Evolutionary conservation across 2,797 vertebrate genomes (phyloP), one percentile per base, ranked within the genome.

Genomic region (Sebastolobus altivelis): DNA sequence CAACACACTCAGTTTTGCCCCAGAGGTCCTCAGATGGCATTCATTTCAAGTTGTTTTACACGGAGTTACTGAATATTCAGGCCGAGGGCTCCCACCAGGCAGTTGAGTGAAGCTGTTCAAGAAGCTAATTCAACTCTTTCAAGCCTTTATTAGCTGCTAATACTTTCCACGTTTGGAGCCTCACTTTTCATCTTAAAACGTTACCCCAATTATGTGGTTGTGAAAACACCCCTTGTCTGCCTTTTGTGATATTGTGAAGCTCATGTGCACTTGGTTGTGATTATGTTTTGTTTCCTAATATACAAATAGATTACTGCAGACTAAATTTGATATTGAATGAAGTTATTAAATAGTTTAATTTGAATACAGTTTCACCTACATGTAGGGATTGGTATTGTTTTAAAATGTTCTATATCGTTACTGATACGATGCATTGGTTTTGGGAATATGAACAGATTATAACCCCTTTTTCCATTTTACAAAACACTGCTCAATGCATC

Each of bases 81-180:
- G 83, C 75, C 25, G 72, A 75, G 77, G 81, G 84, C 80, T 92
- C 87, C 89, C 88, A 83, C 82, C 77, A 86, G 88, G 91, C 87
- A 46, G 80, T 80, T 75, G 72, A 86, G 82, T 88, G 86, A 81
- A 81, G 85, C 90, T 91, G 75, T 90, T 87, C 83, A 89, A 86
- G 88, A 75, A 80, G 82, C 87, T 94, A 91, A 94, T 94, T 92
- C 85, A 60, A 71, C 81, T 82, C 93, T 92, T 93, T 94, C 80
- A 90, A 90, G 93, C 83, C 90, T 95, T 93, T 94, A 94, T 95
- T 94, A 95, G 91, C 92, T 94, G 93, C 88, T 95, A 94, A 95
- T 93, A 86, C 77, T 71, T 93, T 92, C 91, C 87, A 92, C 80
- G 76, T 92, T 88, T 71, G 61, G 78, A 89, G 81, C 85, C 86